Percentiles rank a stretch among this genome's conserved stretches.
phyloP scores from a whole-genome alignment of 2,797 vertebrate genomes.

The Acomys russatus region DNA sequence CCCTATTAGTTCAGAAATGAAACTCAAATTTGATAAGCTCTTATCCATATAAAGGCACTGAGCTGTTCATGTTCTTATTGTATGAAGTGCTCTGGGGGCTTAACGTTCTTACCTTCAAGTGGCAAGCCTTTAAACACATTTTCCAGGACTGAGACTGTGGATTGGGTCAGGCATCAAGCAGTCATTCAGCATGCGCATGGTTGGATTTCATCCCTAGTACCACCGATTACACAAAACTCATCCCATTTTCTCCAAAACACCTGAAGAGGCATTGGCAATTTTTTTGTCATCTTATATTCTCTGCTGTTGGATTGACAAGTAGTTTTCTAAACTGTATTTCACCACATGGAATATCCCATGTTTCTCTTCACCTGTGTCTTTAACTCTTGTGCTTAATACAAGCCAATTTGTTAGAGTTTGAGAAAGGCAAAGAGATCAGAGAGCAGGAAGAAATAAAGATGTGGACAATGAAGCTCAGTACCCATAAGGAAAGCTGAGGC shows the following conservation, averaged over 20 bases:
- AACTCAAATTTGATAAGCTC: conserved; percentile 45
- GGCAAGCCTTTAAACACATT: neutral
- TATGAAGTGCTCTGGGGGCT: neutral
- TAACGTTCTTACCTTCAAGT: neutral
- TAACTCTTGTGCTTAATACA: conserved; percentile 71
- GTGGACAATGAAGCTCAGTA: conserved; percentile 44
- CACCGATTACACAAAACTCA: neutral
- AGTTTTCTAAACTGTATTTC: conserved; percentile 54
- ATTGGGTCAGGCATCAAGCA: neutral
- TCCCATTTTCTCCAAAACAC: neutral
- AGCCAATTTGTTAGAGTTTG: conserved; percentile 39
- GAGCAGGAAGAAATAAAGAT: conserved; percentile 14
- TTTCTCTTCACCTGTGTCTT: conserved; percentile 70
- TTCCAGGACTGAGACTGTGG: neutral
- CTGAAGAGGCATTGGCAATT: neutral
- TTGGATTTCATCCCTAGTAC: neutral
- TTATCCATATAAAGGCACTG: conserved; percentile 19
- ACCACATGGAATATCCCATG: neutral
- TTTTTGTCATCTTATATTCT: neutral
- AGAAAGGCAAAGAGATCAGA: conserved; percentile 74
- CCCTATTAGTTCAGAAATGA: conserved; percentile 22
- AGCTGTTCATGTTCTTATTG: neutral
- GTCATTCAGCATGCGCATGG: neutral
- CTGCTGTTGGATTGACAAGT: neutral
- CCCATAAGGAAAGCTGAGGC: neutral